These are phyloP conservation scores for Theocolax elegans DNA, from an alignment of 1,140 invertebrate genomes.

Conservation along the genomic window DNA sequence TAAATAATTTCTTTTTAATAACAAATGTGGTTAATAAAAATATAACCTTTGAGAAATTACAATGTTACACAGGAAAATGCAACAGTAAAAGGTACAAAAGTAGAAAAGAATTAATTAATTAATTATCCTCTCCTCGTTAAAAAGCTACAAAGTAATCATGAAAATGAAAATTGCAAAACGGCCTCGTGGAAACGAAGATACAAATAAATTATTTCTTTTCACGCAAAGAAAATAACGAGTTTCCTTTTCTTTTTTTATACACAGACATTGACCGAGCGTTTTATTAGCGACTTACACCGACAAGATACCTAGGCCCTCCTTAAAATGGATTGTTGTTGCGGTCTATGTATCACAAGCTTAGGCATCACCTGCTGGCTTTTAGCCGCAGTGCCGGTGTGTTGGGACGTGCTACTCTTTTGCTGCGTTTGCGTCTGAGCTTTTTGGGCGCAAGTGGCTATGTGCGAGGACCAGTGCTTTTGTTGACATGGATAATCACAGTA, in stretches of 20 bases:
- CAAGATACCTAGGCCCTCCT: slow-evolving; percentile 51
- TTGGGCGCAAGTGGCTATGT: slow-evolving; percentile 68
- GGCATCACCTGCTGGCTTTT: slow-evolving; percentile 54
- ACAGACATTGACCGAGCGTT: too few species aligned
- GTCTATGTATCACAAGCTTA: slow-evolving; percentile 52
- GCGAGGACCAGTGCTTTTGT: slow-evolving; percentile 75
- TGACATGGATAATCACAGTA: slow-evolving; percentile 92
- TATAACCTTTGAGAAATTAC: not conserved
- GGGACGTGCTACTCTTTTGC: not conserved
- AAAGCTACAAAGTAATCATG: slow-evolving; percentile 37
- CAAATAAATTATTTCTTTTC: too few species aligned
- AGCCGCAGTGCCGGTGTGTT: not conserved
- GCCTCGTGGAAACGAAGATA: too few species aligned
- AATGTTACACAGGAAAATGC: not conserved
- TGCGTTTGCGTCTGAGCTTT: slow-evolving; percentile 29
- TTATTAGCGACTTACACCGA: slow-evolving; percentile 31
- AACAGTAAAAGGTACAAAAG: slow-evolving; percentile 12
- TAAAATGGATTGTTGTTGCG: slow-evolving; percentile 46
- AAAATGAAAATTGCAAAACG: too few species aligned
- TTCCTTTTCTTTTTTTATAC: too few species aligned
- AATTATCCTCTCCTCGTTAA: too few species aligned
- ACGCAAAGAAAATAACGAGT: too few species aligned
- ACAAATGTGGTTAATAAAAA: slow-evolving; percentile 1
- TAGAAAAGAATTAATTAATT: not conserved
- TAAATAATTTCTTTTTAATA: not conserved